Evolutionary conservation across 2,797 vertebrate genomes (phyloP).

Genomic region (Epinephelus awoara): DNA sequence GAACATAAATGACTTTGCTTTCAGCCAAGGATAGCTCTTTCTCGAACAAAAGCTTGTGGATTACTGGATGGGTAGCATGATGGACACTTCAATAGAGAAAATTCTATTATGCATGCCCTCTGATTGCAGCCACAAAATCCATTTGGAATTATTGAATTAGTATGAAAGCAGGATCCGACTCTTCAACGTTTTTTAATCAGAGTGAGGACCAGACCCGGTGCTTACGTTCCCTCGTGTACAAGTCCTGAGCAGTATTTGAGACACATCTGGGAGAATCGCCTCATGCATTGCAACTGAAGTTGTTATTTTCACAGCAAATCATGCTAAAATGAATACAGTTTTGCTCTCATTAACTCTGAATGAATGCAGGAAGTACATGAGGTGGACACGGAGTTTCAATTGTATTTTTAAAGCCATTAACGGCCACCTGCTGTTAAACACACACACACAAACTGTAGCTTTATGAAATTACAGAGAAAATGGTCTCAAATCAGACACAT

Average conservation of each 20-base stretch:
- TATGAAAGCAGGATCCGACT: constrained; percentile 67
- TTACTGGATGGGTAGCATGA: constrained; percentile 62
- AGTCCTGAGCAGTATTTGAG: constrained; percentile 38
- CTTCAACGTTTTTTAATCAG: constrained; percentile 71
- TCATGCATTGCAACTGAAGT: constrained; percentile 31
- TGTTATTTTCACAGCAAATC: constrained; percentile 39
- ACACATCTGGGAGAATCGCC: constrained; percentile 31
- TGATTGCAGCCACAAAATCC: constrained; percentile 77
- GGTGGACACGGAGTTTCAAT: constrained; percentile 19
- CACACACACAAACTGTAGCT: constrained; percentile 21
- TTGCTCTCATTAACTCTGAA: constrained; percentile 38
- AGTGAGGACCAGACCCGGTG: constrained; percentile 34
- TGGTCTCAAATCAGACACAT: constrained; percentile 82
- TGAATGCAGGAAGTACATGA: constrained; percentile 35
- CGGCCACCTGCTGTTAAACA: constrained; percentile 32
- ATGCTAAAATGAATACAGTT: constrained; percentile 23
- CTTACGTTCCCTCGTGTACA: constrained; percentile 23
- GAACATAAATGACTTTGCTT: constrained; percentile 53
- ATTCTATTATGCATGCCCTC: constrained; percentile 71
- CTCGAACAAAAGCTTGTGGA: constrained; percentile 63
- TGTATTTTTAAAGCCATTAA: constrained; percentile 39
- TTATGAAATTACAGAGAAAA: constrained; percentile 46
- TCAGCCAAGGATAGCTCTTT: constrained; percentile 53
- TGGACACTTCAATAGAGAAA: constrained; percentile 71
- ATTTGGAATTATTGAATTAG: constrained; percentile 80